phyloP scores from a whole-genome alignment of 2,797 vertebrate species.

The Urosaurus nigricauda region DNA sequence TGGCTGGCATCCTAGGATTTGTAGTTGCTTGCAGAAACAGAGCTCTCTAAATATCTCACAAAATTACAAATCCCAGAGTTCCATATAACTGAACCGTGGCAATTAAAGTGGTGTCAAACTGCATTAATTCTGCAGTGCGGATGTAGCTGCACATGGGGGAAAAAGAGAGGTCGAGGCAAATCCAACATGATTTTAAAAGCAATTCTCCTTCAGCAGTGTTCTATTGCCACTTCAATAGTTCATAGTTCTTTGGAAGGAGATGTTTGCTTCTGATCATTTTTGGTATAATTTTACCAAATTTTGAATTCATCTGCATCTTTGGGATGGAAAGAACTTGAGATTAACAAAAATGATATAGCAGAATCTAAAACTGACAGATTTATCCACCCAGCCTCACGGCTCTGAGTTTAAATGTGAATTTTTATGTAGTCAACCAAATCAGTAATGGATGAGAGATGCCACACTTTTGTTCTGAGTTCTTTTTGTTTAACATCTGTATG shows the following conservation, averaged over 20 bases:
- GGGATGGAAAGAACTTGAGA: neutral
- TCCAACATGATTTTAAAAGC: neutral
- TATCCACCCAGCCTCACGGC: neutral
- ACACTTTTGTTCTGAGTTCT: too few relatives aligned
- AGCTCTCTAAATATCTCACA: too few relatives aligned
- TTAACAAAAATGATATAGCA: neutral
- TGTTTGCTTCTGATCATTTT: neutral
- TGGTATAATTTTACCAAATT: neutral
- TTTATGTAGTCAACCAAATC: too few relatives aligned
- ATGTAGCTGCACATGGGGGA: neutral
- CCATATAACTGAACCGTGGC: too few relatives aligned
- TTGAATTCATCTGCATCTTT: neutral
- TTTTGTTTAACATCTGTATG: too few relatives aligned
- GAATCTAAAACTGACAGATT: neutral
- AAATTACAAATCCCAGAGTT: too few relatives aligned
- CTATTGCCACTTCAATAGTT: neutral
- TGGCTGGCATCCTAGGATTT: too few relatives aligned
- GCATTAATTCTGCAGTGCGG: too few relatives aligned
- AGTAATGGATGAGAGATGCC: too few relatives aligned
- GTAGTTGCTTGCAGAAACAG: too few relatives aligned
- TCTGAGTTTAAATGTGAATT: too few relatives aligned
- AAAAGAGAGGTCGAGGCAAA: neutral
- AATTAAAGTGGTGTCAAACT: too few relatives aligned
- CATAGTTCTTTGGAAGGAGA: neutral
- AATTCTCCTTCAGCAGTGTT: neutral